A percentile compares a stretch with the other conserved stretches of the same genome.
Conservation (phyloP, 2,113 vertebrate genomes). For the Dipodomys merriami region DNA sequence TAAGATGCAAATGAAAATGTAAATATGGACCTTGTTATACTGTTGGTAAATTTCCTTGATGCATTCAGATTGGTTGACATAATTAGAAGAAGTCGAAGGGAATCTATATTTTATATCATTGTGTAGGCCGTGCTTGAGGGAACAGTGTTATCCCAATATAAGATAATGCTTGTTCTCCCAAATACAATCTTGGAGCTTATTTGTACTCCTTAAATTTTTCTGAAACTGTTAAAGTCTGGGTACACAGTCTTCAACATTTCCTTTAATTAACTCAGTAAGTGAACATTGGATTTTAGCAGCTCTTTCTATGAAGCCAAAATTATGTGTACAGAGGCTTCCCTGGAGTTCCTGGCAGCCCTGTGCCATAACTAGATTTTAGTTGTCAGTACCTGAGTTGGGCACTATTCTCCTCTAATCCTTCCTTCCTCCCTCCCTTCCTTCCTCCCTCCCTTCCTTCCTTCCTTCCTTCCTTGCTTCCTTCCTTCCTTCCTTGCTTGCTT, state of each 20-base stretch:
- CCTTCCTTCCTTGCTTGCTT: no score
- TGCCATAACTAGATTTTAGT: background rate
- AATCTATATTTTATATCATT: constrained; percentile 35
- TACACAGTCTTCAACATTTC: background rate
- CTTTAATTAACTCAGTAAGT: constrained; percentile 23
- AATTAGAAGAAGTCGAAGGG: constrained; percentile 59
- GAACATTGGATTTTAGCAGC: constrained; percentile 16
- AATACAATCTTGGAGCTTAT: constrained; percentile 2
- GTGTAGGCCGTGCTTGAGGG: background rate
- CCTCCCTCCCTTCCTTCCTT: no score
- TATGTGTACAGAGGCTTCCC: background rate
- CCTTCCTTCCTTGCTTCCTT: no score
- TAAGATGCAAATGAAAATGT: constrained; percentile 71
- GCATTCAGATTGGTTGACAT: constrained; percentile 74
- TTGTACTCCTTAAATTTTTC: constrained; percentile 46
- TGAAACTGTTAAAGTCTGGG: constrained; percentile 24
- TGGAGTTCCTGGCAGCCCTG: background rate
- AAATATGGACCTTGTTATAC: constrained; percentile 67
- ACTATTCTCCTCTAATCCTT: background rate
- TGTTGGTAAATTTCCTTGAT: constrained; percentile 69
- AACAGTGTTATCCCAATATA: background rate
- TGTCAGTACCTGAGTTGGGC: background rate
- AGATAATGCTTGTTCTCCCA: background rate
- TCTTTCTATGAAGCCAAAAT: constrained; percentile 32
- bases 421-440: no score